Evolutionary conservation across 35 echinoderm and acorn worm species (phyloP).

Genomic region (Apostichopus japonicus): DNA sequence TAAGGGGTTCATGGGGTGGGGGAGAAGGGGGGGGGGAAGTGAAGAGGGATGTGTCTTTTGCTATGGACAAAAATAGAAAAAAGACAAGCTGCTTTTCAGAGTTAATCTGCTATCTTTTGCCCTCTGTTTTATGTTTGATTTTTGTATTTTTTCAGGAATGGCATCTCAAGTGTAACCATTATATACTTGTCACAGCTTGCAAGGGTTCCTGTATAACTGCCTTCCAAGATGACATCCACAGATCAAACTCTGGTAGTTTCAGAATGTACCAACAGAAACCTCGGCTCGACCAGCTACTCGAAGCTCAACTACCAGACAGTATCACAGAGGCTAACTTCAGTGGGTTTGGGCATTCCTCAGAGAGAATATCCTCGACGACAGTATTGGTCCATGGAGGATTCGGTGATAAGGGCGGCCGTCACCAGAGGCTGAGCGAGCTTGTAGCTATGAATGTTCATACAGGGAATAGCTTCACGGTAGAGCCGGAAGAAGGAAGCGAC

Average conservation of each 20-base stretch:
- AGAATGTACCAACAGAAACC: neutral
- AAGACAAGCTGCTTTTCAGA: too few species aligned
- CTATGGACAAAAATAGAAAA: too few species aligned
- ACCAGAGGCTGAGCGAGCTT: constrained; percentile 46
- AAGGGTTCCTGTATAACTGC: constrained; percentile 46
- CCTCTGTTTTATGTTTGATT: neutral
- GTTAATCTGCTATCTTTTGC: too few species aligned
- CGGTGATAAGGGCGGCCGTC: constrained; percentile 48
- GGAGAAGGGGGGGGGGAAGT: too few species aligned
- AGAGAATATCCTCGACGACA: neutral
- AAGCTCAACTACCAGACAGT: neutral
- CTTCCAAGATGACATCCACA: neutral
- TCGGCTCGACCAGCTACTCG: neutral
- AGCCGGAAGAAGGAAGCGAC: neutral
- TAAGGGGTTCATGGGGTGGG: too few species aligned
- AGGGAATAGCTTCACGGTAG: neutral
- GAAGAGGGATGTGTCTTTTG: too few species aligned
- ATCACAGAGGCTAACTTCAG: neutral
- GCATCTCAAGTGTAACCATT: constrained; percentile 92
- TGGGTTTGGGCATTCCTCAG: constrained; percentile 5
- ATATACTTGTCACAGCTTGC: constrained; percentile 72
- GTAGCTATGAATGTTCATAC: neutral
- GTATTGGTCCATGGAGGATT: constrained; percentile 53
- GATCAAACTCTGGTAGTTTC: neutral
- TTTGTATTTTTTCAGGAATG: constrained; percentile 73